Base-by-base conservation (phyloP, 2,888 invertebrate genomes). In the Zaprionus obscuricornis region DNA sequence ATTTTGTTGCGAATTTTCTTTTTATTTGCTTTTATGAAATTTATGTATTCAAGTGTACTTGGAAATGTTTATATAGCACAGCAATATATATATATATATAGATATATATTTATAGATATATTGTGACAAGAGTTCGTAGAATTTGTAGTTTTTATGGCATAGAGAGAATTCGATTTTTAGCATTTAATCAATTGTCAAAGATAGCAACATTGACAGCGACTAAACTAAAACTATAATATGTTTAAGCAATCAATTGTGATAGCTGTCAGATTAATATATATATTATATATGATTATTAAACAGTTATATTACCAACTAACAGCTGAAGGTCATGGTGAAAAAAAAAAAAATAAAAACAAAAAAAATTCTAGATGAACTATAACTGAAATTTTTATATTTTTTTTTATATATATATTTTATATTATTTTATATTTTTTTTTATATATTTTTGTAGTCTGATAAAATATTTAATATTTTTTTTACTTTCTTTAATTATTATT, bases 181-280 rank as follows among this genome's bases (percentile, higher is more conserved):
- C 59, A 54, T 58, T 68, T 68, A 64, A 68, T 68, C 69, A 64
- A 59, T 59, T 65, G 47, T 33, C 31, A 55, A n/a, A n/a, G 69
- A 69, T 65, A 55, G 47, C 43, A 22, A 22, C n/a, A 59, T 45
- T 64, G 68, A 68, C 69, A 68, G 59, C 26, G 49, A 17, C 46
- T 34, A 54, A 59, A 50, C 69, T 51, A 49, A 64, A 68, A 55
- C 68, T 55, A n/a, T n/a, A 68, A 59, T 55, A 55, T 47, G 46
- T 46, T 36, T 13, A 46, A 24, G 42, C 42, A 54, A 68, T 68
- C 59, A 69, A 40, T 40, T 52, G 46, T 69, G 68, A 68, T 69
- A 68, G 68, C 69, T 68, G 68, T 69, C 68, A 65, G 47, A 69
- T 60, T 18, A 16, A 24, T 40, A 55, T 50, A 68, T 68, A 65